These are phyloP conservation scores for Acanthosoma haemorrhoidale DNA, from an alignment of 2,888 invertebrate species.

Conservation along the genomic window DNA sequence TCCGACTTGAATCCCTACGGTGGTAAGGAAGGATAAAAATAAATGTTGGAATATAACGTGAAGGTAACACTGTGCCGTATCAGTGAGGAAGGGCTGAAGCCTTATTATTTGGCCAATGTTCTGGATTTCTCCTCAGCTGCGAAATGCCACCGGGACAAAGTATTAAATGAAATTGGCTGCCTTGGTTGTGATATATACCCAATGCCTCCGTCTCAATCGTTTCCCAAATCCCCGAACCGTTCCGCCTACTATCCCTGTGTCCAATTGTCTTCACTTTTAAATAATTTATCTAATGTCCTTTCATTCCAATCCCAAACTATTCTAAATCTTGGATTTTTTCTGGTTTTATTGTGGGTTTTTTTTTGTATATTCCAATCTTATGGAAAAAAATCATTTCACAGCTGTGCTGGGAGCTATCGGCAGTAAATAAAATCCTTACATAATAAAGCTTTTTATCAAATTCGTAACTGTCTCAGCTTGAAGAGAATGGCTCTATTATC, in stretches of 20 bases:
- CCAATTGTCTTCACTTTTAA: neutral
- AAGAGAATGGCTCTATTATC: no score
- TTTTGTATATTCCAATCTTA: no score
- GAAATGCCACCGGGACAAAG: neutral
- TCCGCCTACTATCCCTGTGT: neutral
- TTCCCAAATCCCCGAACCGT: neutral
- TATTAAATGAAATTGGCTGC: slow-evolving; percentile 14
- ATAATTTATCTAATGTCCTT: neutral
- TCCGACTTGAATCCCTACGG: neutral
- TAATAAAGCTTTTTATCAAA: no score
- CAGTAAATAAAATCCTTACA: no score
- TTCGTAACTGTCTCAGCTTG: no score
- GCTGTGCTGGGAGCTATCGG: no score
- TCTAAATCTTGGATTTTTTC: no score
- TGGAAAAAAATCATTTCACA: no score
- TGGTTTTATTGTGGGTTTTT: no score
- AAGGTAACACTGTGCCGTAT: neutral
- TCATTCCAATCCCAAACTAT: no score
- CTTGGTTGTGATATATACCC: slow-evolving; percentile 1
- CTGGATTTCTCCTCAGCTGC: no score
- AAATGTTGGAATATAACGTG: neutral
- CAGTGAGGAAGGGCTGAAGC: neutral
- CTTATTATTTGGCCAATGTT: slow-evolving; percentile 1
- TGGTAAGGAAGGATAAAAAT: neutral
- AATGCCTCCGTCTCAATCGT: neutral